Percentiles rank a stretch among this genome's conserved stretches.
These are phyloP conservation scores for Sylvicola fuscatus DNA, from an alignment of 2,888 invertebrate genomes.

Conservation along the genomic window DNA sequence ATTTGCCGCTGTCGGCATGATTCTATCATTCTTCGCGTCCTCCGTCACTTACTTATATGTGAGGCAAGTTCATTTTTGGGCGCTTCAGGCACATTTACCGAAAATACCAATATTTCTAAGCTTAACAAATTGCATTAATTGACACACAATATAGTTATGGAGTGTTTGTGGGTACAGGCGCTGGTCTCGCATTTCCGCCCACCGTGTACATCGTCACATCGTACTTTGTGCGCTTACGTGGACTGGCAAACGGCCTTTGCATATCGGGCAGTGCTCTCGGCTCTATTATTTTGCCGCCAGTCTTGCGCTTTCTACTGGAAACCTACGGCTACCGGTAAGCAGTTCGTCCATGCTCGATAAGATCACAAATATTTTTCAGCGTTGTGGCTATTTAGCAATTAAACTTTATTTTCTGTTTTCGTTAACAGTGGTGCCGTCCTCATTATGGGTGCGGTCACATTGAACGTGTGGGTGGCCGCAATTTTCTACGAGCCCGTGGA, in stretches of 20 bases:
- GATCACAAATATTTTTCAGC: slow-evolving; percentile 1
- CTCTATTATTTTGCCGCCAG: slow-evolving; percentile 64
- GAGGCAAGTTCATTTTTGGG: slow-evolving; percentile 31
- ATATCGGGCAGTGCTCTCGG: slow-evolving; percentile 77
- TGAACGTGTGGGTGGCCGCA: slow-evolving; percentile 71
- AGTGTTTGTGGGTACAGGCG: slow-evolving; percentile 61
- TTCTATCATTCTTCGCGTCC: slow-evolving; percentile 58
- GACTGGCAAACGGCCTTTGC: slow-evolving; percentile 70
- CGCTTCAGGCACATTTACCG: neutral
- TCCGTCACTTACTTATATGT: slow-evolving; percentile 61
- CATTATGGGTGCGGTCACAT: slow-evolving; percentile 59
- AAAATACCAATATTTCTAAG: slow-evolving; percentile 1
- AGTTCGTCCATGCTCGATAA: neutral
- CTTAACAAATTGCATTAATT: slow-evolving; percentile 2
- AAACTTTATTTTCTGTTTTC: slow-evolving; percentile 8
- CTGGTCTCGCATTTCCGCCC: slow-evolving; percentile 70
- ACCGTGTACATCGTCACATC: slow-evolving; percentile 79
- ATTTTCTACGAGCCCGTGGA: slow-evolving; percentile 69
- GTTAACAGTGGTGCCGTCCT: slow-evolving; percentile 48
- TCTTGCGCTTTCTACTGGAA: slow-evolving; percentile 46
- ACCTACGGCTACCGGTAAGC: slow-evolving; percentile 52
- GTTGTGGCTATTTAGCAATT: slow-evolving; percentile 6
- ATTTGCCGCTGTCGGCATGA: slow-evolving; percentile 66
- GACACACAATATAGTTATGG: slow-evolving; percentile 41
- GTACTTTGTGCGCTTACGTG: slow-evolving; percentile 58